Conservation (phyloP, 1,140 invertebrate species). For the Drosophila sulfurigaster region DNA sequence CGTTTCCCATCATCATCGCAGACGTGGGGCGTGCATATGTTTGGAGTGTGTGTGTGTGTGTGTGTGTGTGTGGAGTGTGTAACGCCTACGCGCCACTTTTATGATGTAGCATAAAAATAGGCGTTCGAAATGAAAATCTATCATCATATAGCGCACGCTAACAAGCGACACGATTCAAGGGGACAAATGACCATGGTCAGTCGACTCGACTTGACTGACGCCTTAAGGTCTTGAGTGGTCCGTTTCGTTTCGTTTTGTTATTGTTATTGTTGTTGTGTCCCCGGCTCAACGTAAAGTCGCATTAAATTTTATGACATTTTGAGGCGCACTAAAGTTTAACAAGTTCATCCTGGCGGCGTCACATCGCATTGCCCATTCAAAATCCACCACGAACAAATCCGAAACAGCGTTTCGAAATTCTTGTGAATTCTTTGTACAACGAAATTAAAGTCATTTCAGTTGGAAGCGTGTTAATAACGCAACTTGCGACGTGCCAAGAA, state of each 20-base stretch:
- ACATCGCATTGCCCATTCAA: constrained; percentile 46
- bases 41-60: not conserved
- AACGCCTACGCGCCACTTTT: constrained; percentile 68
- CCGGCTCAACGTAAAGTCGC: constrained; percentile 27
- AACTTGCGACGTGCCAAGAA: constrained; percentile 69
- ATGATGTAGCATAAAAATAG: constrained; percentile 76
- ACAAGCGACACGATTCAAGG: constrained; percentile 44
- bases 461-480: constrained; percentile 70
- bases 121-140: constrained; percentile 75
- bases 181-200: constrained; percentile 61
- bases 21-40: constrained; percentile 31
- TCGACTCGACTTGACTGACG: not conserved
- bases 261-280: not conserved
- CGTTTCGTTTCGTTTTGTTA: not conserved
- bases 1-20: not conserved
- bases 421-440: constrained; percentile 57
- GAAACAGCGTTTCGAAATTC: not conserved
- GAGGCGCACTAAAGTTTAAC: constrained; percentile 73
- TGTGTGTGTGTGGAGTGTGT: constrained; percentile 45
- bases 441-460: constrained; percentile 68
- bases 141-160: constrained; percentile 62
- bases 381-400: constrained; percentile 33
- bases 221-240: constrained; percentile 21
- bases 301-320: constrained; percentile 81
- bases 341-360: constrained; percentile 50